Evolutionary conservation across 2,113 vertebrate species (phyloP).

Genomic region (Leuciscus idus): DNA sequence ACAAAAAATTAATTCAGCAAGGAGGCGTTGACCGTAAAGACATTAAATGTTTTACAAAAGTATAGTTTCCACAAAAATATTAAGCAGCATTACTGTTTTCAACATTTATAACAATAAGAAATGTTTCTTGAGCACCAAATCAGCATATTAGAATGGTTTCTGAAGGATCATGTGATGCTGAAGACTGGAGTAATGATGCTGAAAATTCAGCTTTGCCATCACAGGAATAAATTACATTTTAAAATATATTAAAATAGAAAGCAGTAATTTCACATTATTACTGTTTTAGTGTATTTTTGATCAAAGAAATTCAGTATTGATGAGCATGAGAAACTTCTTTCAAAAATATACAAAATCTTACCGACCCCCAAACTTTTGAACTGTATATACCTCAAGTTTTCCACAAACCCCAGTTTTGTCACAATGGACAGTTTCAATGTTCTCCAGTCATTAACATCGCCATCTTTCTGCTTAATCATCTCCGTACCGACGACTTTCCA

Average conservation of each 20-base stretch:
- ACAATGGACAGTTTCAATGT: not conserved
- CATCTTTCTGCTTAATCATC: conserved; percentile 4
- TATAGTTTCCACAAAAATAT: not conserved
- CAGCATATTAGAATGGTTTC: not conserved
- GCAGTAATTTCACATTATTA: not conserved
- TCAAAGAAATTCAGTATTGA: not conserved
- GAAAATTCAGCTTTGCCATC: too few species aligned
- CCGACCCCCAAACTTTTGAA: too few species aligned
- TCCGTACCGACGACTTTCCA: not conserved
- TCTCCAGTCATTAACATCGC: not conserved
- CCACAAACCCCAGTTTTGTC: too few species aligned
- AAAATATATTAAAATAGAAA: too few species aligned
- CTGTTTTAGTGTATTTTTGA: not conserved
- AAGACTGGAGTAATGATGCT: not conserved
- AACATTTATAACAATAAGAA: not conserved
- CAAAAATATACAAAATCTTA: too few species aligned
- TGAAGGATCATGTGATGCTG: not conserved
- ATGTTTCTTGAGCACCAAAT: not conserved
- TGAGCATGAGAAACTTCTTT: too few species aligned
- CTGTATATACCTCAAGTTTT: too few species aligned
- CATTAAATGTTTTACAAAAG: not conserved
- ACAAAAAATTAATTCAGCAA: too few species aligned
- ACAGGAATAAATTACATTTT: too few species aligned
- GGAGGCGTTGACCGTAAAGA: not conserved
- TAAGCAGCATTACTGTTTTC: not conserved